Percentiles rank a stretch among this genome's conserved stretches.
These are phyloP conservation scores for Darevskia nairensis DNA, from an alignment of 2,797 vertebrate species.

Conservation along the genomic window DNA sequence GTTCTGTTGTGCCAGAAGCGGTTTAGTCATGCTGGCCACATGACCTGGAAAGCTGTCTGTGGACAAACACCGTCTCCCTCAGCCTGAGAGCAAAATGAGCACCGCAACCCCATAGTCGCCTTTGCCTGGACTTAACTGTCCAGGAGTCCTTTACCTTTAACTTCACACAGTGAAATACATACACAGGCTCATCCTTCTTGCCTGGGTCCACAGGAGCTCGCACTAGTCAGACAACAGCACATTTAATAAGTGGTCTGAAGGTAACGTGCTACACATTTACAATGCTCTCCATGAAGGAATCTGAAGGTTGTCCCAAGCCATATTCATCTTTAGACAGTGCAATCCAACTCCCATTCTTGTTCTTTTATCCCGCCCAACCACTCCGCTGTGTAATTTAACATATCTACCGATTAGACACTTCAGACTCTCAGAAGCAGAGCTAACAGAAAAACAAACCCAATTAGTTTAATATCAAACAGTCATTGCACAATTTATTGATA, in stretches of 20 bases:
- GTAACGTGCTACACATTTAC: neutral
- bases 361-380: neutral
- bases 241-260: neutral
- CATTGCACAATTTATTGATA: neutral
- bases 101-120: too few species aligned
- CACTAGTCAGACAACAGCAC: too few species aligned
- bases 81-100: too few species aligned
- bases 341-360: neutral
- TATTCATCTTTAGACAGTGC: neutral
- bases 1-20: too few species aligned
- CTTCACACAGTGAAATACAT: neutral
- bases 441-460: neutral
- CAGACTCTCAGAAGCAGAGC: neutral
- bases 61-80: too few species aligned
- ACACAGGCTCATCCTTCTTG: too few species aligned
- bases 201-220: too few species aligned
- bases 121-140: too few species aligned
- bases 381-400: neutral
- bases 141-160: too few species aligned
- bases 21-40: too few species aligned
- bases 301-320: neutral
- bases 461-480: neutral
- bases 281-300: neutral
- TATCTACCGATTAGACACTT: neutral
- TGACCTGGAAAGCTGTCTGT: too few species aligned